Percentiles rank a stretch among this genome's conserved stretches.
These are phyloP conservation scores for Adineta ricciae DNA, from an alignment of 2,888 invertebrate genomes.

Conservation along the genomic window DNA sequence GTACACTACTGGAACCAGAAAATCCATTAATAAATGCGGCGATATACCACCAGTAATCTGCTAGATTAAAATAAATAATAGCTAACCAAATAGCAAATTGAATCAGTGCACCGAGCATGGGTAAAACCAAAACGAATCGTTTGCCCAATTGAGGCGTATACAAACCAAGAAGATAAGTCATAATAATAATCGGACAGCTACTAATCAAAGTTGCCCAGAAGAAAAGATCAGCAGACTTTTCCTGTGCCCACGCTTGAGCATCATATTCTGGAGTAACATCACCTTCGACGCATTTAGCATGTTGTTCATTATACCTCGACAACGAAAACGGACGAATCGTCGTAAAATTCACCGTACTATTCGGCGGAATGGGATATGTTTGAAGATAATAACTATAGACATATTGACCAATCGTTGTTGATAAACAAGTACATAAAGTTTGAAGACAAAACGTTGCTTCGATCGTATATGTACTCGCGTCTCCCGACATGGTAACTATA, in stretches of 20 bases:
- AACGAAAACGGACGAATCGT: background rate
- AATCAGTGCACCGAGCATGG: background rate
- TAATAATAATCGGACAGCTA: background rate
- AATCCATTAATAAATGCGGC: background rate
- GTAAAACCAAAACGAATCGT: background rate
- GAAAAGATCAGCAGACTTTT: background rate
- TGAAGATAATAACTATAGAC: background rate
- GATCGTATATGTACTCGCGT: background rate
- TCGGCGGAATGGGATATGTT: background rate
- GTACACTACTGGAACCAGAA: background rate
- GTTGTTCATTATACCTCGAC: background rate
- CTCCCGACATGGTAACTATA: background rate
- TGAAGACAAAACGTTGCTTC: background rate
- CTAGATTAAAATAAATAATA: slow-evolving; percentile 1
- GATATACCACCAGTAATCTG: slow-evolving; percentile 5
- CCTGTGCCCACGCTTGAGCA: background rate
- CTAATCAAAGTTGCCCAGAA: background rate
- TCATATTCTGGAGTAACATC: background rate
- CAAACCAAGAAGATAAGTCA: background rate
- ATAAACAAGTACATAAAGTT: background rate
- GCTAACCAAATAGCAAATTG: background rate
- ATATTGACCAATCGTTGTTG: background rate
- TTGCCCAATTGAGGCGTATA: slow-evolving; percentile 4
- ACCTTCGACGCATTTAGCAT: background rate
- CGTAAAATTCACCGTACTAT: background rate